Percentiles rank a stretch among this genome's conserved stretches.
Conservation (phyloP, 2,888 invertebrate genomes). For the Harpagoxenus sublaevis region DNA sequence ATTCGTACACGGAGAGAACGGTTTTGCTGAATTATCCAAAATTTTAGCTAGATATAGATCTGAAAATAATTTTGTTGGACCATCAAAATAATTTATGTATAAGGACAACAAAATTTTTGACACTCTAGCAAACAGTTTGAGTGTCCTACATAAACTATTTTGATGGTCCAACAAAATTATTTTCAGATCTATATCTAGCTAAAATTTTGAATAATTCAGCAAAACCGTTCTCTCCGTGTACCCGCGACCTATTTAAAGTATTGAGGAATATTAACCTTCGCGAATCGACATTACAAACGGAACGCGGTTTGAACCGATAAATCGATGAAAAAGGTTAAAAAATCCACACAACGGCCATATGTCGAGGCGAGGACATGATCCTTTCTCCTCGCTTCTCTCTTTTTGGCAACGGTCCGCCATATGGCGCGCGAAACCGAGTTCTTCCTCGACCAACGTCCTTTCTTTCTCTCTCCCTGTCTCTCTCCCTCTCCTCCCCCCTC, state of each 20-base stretch:
- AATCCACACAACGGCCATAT: constrained; percentile 62
- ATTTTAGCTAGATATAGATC: too few relatives aligned
- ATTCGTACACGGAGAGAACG: too few relatives aligned
- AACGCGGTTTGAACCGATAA: background rate
- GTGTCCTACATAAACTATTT: too few relatives aligned
- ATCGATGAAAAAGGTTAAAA: constrained; percentile 13
- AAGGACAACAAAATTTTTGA: too few relatives aligned
- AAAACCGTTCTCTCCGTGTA: too few relatives aligned
- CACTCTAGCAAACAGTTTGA: too few relatives aligned
- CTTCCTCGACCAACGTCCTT: constrained; percentile 63
- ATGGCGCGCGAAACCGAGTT: constrained; percentile 78
- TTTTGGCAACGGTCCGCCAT: constrained; percentile 76
- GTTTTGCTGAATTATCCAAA: too few relatives aligned
- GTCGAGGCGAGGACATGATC: constrained; percentile 66
- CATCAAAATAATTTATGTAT: too few relatives aligned
- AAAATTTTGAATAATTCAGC: too few relatives aligned
- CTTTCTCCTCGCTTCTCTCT: constrained; percentile 66
- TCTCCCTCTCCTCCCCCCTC: constrained; percentile 28
- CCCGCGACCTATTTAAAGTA: background rate
- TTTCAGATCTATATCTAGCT: too few relatives aligned
- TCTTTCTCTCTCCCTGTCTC: constrained; percentile 25
- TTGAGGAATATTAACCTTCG: background rate
- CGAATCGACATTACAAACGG: constrained; percentile 39
- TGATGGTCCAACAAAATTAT: too few relatives aligned
- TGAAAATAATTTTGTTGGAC: too few relatives aligned